Evolutionary conservation across 2,113 vertebrate species (phyloP).

Genomic region (Pelvicachromis taeniatus): DNA sequence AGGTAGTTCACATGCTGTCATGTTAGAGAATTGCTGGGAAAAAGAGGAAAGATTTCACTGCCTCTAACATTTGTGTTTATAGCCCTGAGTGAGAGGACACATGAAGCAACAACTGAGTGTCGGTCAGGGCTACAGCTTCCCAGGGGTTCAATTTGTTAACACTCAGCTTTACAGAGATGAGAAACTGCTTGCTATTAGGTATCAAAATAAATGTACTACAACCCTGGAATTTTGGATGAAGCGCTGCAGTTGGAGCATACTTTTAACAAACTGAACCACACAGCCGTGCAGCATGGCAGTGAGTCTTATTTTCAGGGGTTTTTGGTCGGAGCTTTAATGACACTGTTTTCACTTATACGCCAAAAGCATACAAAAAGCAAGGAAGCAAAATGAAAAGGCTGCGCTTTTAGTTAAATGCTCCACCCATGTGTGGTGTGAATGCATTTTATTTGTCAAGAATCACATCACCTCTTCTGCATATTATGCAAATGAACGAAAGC

Average conservation of each 20-base stretch:
- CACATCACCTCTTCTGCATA: neutral
- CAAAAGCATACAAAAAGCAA: neutral
- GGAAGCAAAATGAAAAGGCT: neutral
- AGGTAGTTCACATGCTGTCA: neutral
- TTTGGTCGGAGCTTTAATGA: neutral
- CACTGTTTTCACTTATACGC: neutral
- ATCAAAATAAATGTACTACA: neutral
- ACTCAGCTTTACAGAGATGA: neutral
- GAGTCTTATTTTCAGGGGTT: neutral
- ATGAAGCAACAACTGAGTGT: neutral
- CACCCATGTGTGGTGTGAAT: neutral
- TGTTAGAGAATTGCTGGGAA: neutral
- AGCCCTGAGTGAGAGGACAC: neutral
- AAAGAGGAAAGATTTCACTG: neutral
- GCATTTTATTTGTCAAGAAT: neutral
- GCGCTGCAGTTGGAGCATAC: neutral
- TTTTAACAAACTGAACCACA: neutral
- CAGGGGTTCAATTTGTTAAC: slow-evolving; percentile 5
- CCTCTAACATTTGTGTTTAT: neutral
- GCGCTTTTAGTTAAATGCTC: neutral
- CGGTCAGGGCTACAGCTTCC: neutral
- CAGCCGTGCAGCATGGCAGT: neutral
- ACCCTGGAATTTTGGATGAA: neutral
- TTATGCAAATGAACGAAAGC: neutral
- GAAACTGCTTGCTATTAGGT: neutral